phyloP scores from a whole-genome alignment of 2,797 vertebrate species.

The Miichthys miiuy region DNA sequence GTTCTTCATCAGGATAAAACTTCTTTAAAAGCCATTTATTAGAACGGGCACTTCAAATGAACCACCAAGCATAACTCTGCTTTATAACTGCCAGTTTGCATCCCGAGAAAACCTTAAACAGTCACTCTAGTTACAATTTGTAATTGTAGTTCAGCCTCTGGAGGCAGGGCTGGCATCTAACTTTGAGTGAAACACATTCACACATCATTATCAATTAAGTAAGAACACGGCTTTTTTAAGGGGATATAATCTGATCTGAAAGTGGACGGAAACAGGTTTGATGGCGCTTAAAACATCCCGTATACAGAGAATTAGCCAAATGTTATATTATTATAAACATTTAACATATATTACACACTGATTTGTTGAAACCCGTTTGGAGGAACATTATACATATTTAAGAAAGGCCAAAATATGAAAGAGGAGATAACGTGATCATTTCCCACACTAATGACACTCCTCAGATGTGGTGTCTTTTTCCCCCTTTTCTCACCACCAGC shows the following conservation, averaged over 20 bases:
- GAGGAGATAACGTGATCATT: background rate
- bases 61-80: background rate
- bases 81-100: background rate
- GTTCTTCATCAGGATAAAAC: constrained; percentile 14
- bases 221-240: too few relatives aligned
- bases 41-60: constrained; percentile 1
- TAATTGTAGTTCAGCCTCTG: background rate
- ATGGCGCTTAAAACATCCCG: background rate
- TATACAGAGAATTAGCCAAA: background rate
- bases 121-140: background rate
- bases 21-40: constrained; percentile 4
- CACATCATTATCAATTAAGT: too few relatives aligned
- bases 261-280: too few relatives aligned
- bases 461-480: background rate
- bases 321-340: too few relatives aligned
- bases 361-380: too few relatives aligned
- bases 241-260: too few relatives aligned
- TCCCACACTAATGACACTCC: background rate
- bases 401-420: background rate
- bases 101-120: background rate
- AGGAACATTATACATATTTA: background rate
- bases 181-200: background rate
- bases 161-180: background rate
- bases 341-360: too few relatives aligned
- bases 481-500: constrained; percentile 26